These are phyloP conservation scores for Drosophila anomalata DNA, from an alignment of 2,888 invertebrate genomes.

Conservation along the genomic window DNA sequence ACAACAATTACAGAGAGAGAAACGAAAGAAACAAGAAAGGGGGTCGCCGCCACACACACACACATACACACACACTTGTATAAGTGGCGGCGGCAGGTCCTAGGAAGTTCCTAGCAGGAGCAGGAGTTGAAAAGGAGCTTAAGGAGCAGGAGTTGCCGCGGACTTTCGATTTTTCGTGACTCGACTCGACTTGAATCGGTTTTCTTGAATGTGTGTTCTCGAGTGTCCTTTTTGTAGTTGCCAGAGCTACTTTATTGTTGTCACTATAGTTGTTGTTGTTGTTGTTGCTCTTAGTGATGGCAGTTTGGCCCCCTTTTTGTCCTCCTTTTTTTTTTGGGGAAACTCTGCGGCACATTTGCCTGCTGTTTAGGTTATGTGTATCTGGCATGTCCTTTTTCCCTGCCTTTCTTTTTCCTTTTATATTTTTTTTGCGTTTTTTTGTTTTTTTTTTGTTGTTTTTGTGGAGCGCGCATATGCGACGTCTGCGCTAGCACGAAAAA, in stretches of 20 bases:
- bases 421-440: background rate
- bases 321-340: background rate
- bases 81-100: background rate
- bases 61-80: slow-evolving; percentile 11
- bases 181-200: slow-evolving; percentile 51
- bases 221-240: slow-evolving; percentile 32
- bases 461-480: slow-evolving; percentile 72
- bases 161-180: slow-evolving; percentile 74
- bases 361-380: slow-evolving; percentile 58
- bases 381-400: slow-evolving; percentile 63
- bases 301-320: background rate
- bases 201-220: slow-evolving; percentile 33
- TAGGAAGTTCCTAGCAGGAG: slow-evolving; percentile 4
- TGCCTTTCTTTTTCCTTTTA: slow-evolving; percentile 42
- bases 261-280: slow-evolving; percentile 18
- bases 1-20: slow-evolving; percentile 32
- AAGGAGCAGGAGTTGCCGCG: slow-evolving; percentile 30
- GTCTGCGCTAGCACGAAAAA: slow-evolving; percentile 67
- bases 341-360: slow-evolving; percentile 46
- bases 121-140: background rate
- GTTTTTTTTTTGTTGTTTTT: background rate
- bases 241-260: slow-evolving; percentile 24
- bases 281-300: slow-evolving; percentile 22
- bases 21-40: background rate
- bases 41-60: slow-evolving; percentile 15